Evolutionary conservation across 1,140 invertebrate species (phyloP), one percentile per base, ranked within the genome.

Genomic region (Dufourea novaeangliae): DNA sequence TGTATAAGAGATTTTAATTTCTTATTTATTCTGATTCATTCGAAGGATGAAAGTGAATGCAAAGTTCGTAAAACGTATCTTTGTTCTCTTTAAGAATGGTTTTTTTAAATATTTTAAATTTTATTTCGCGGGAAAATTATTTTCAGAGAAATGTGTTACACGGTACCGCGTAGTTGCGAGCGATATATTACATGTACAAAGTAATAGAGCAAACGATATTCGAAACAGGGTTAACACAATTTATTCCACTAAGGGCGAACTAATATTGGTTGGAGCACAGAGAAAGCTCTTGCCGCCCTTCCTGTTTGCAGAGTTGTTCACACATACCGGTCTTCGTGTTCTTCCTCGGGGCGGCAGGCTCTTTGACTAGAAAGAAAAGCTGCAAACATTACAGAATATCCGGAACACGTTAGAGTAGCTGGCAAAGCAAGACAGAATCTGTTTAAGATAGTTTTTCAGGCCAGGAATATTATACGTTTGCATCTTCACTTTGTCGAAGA

Each of bases 361-460:
- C 39, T 75, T 75, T 69, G 39, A 67, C 39, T 59, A 29, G 22
- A 37, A 46, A 59, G 73, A 69, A 75, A 57, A 22, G 39, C 17
- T 59, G 72, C 29, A 75, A 69, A 75, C 69, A 75, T 59, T 69
- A 46, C 22, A 69, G 39, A 75, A 68, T 59, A 69, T 59, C 64
- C 64, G 39, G 52, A 11, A 66, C 17, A 11, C 10, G 29, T 37
- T 46, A n/a, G 14, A 52, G 14, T 54, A 10, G 2, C n/a, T 32
- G n/a, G 17, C 39, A 39, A 11, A 41, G 52, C 61, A 46, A 17
- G 41, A 54, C 46, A 17, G 29, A 44, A 39, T 56, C 34, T 37
- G 34, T 54, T 29, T 17, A 6, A 8, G 14, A 14, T 22, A 0
- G 8, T 34, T 56, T 39, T 41, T 6, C 2, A 46, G 29, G 14